These are phyloP conservation scores for Furnarius figulus DNA, from an alignment of 2,113 vertebrate species.

Conservation along the genomic window DNA sequence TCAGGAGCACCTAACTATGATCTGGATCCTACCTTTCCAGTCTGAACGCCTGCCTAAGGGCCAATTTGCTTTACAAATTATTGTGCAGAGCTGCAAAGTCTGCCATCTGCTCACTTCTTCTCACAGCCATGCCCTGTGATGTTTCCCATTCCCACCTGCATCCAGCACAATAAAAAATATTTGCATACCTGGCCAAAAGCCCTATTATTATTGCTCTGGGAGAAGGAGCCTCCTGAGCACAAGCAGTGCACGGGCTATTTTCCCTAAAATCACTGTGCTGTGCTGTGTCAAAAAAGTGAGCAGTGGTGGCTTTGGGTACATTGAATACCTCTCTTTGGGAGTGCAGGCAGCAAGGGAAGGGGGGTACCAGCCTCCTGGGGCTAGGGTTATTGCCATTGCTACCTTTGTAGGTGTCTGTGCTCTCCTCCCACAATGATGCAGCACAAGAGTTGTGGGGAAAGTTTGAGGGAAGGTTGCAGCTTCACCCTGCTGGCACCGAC, in stretches of 20 bases:
- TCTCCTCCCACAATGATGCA: fast-evolving
- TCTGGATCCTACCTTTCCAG: background rate
- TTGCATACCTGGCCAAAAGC: background rate
- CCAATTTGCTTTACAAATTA: background rate
- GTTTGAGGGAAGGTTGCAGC: background rate
- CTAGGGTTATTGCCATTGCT: fast-evolving
- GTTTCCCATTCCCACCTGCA: background rate
- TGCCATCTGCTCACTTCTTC: background rate
- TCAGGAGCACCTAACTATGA: background rate
- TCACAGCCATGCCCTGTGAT: background rate
- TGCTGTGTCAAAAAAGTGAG: fast-evolving
- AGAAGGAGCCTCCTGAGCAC: background rate
- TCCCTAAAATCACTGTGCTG: background rate
- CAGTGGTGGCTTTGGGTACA: fast-evolving
- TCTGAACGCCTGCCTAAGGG: background rate
- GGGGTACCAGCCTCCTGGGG: background rate
- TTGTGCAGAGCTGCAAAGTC: background rate
- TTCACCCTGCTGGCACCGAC: background rate
- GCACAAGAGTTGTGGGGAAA: background rate
- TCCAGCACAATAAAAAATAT: background rate
- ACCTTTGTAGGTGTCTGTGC: too few relatives aligned
- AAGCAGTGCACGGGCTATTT: fast-evolving
- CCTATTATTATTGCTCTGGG: background rate
- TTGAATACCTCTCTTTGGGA: fast-evolving
- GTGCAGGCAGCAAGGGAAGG: background rate